Evolutionary conservation across 2,797 vertebrate species (phyloP).

Genomic region (Falco rusticolus): DNA sequence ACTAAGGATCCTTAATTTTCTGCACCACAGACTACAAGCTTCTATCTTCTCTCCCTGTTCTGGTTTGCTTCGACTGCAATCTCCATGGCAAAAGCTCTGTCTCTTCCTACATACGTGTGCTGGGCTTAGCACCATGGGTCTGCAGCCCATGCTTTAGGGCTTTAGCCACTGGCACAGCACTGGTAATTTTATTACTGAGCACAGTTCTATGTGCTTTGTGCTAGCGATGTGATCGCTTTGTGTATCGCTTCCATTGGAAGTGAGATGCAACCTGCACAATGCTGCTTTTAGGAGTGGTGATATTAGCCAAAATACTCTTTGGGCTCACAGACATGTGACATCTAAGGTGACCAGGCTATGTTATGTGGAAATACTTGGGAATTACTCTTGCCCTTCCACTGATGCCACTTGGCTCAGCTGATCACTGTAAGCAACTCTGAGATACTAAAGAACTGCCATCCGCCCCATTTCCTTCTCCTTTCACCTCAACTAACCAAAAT

Average conservation of each 20-base stretch:
- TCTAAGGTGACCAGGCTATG: not conserved
- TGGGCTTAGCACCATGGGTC: not conserved
- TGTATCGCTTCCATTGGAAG: not conserved
- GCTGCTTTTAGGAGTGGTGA: not conserved
- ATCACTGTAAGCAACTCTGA: not conserved
- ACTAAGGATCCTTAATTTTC: not conserved
- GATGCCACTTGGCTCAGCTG: not conserved
- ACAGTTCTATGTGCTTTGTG: not conserved
- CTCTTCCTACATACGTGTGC: no score
- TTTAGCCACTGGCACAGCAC: rapidly evolving
- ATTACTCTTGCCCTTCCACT: not conserved
- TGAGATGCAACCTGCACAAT: no score
- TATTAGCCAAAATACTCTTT: not conserved
- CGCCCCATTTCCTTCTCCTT: not conserved
- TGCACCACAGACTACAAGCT: not conserved
- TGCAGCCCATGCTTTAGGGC: not conserved
- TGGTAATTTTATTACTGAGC: not conserved
- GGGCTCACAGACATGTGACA: rapidly evolving
- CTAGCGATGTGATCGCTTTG: no score
- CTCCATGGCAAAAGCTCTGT: not conserved
- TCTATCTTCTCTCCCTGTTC: not conserved
- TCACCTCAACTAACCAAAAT: not conserved
- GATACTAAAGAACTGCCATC: rapidly evolving
- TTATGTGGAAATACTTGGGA: not conserved
- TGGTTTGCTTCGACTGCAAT: not conserved